A percentile compares a stretch with the other conserved stretches of the same genome.
These are phyloP conservation scores for Rhinolophus sinicus DNA, from an alignment of 2,113 vertebrate genomes.

Conservation along the genomic window DNA sequence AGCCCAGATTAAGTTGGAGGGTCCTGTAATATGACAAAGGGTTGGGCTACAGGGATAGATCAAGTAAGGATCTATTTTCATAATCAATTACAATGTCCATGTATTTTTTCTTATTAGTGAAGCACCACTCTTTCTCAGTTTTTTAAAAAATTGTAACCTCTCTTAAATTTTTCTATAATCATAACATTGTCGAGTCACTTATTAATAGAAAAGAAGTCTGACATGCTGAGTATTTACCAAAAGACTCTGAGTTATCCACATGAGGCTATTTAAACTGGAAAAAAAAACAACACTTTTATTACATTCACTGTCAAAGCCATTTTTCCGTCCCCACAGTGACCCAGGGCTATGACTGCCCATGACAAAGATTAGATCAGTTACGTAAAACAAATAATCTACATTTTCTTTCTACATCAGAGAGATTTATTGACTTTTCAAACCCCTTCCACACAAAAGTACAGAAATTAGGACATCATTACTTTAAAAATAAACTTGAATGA, in stretches of 20 bases:
- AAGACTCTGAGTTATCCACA: neutral
- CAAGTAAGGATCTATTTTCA: neutral
- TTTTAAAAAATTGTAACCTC: neutral
- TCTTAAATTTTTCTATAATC: neutral
- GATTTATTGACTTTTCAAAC: neutral
- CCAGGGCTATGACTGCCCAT: neutral
- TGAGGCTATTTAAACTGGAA: neutral
- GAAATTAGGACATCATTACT: neutral
- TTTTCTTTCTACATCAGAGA: neutral
- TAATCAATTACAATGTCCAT: neutral
- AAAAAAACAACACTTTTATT: neutral
- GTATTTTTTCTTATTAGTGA: neutral
- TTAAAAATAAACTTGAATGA: conserved; percentile 1
- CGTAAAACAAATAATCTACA: neutral
- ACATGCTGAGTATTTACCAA: conserved; percentile 1
- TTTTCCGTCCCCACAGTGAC: neutral
- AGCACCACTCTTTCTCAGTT: neutral
- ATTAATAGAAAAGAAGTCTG: neutral
- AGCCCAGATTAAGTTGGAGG: neutral
- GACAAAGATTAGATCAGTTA: conserved; percentile 12
- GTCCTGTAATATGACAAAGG: neutral
- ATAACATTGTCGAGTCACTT: neutral
- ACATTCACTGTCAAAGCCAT: neutral
- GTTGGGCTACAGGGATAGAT: neutral
- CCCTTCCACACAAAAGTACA: neutral